These are phyloP conservation scores for Gnatocerus cornutus DNA, from an alignment of 2,888 invertebrate species.

Conservation along the genomic window DNA sequence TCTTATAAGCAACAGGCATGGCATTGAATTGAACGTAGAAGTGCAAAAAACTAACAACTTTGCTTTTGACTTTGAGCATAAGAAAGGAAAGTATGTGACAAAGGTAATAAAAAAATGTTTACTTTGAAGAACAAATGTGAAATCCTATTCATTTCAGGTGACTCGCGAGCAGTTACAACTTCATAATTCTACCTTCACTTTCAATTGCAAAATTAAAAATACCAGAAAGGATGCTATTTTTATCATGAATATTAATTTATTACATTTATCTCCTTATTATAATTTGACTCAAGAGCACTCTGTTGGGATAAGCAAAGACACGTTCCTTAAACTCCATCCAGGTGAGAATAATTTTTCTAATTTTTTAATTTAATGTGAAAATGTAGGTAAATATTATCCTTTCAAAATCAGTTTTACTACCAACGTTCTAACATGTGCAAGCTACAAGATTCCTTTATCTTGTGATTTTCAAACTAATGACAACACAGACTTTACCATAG, in stretches of 20 bases:
- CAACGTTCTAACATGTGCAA: slow-evolving; percentile 66
- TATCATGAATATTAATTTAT: slow-evolving; percentile 52
- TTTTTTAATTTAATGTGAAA: not conserved
- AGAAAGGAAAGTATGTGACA: slow-evolving; percentile 55
- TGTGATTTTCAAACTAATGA: slow-evolving; percentile 68
- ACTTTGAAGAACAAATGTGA: too few species aligned
- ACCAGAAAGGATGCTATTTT: slow-evolving; percentile 51
- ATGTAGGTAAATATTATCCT: slow-evolving; percentile 59
- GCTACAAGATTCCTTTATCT: slow-evolving; percentile 72
- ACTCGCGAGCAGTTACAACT: slow-evolving; percentile 50
- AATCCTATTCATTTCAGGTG: slow-evolving; percentile 50
- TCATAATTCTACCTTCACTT: slow-evolving; percentile 55
- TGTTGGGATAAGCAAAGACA: slow-evolving; percentile 40
- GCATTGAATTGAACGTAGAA: slow-evolving; percentile 53
- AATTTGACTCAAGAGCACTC: not conserved
- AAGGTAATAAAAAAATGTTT: slow-evolving; percentile 51
- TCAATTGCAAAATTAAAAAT: slow-evolving; percentile 58
- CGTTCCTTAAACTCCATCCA: slow-evolving; percentile 17
- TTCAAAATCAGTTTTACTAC: slow-evolving; percentile 61
- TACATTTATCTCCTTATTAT: slow-evolving; percentile 54
- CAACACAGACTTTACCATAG: slow-evolving; percentile 66
- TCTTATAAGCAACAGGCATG: slow-evolving; percentile 57
- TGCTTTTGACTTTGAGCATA: slow-evolving; percentile 22
- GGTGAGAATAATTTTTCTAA: slow-evolving; percentile 33
- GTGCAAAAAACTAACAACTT: slow-evolving; percentile 44